phyloP scores from a whole-genome alignment of 1,140 invertebrate species.

The Oedothorax gibbosus region DNA sequence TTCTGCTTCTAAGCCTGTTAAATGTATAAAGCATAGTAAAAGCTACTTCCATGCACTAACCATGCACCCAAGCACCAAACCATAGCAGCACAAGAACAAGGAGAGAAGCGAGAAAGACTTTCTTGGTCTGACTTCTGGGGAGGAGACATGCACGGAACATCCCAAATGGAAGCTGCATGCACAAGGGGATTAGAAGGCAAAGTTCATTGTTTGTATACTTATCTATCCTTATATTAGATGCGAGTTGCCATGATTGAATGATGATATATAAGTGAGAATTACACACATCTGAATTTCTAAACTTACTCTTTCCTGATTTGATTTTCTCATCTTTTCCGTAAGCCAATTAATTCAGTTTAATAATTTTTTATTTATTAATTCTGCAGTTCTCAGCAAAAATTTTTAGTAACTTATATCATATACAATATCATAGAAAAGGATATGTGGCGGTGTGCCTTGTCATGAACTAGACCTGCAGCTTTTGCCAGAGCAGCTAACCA shows the following conservation, averaged over 20 bases:
- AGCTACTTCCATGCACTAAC: slow-evolving; percentile 41
- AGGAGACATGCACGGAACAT: neutral
- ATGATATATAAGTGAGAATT: neutral
- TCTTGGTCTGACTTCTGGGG: slow-evolving; percentile 17
- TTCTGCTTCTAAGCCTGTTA: neutral
- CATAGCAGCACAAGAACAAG: slow-evolving; percentile 31
- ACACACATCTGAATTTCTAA: neutral
- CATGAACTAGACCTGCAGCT: too few species aligned
- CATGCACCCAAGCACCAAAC: slow-evolving; percentile 56
- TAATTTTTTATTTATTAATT: too few species aligned
- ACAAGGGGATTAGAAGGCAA: slow-evolving; percentile 1
- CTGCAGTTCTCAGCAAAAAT: too few species aligned
- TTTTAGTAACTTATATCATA: too few species aligned
- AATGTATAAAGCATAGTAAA: neutral
- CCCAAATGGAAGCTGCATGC: neutral
- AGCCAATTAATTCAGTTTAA: neutral
- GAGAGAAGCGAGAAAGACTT: slow-evolving; percentile 29
- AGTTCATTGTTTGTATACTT: neutral
- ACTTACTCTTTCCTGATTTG: neutral
- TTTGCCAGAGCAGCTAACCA: too few species aligned
- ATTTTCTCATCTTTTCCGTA: neutral
- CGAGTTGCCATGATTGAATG: neutral
- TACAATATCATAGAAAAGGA: too few species aligned
- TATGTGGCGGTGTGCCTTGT: too few species aligned
- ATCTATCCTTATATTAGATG: neutral